Evolutionary conservation across 2,797 vertebrate genomes (phyloP).

Genomic region (Pseudochirops cupreus): DNA sequence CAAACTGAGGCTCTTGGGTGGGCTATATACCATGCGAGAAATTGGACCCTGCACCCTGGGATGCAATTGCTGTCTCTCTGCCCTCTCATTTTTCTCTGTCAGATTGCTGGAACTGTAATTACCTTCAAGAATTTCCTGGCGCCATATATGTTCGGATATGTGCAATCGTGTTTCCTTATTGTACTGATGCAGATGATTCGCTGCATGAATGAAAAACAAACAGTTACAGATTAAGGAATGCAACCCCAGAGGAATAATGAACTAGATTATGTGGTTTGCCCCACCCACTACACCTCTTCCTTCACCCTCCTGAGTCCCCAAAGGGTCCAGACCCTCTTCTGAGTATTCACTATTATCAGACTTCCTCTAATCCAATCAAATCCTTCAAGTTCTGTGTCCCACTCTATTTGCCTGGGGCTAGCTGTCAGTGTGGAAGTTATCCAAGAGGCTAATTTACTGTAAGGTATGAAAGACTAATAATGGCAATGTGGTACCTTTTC

Average conservation of each 20-base stretch:
- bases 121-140: constrained; percentile 91
- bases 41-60: constrained; percentile 85
- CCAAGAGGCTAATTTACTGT: not conserved
- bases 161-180: constrained; percentile 85
- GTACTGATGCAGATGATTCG: not conserved
- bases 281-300: not conserved
- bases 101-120: constrained; percentile 94
- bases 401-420: not conserved
- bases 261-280: not conserved
- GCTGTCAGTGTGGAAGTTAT: not conserved
- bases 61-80: constrained; percentile 92
- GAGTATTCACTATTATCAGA: not conserved
- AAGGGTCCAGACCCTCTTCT: not conserved
- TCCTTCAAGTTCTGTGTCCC: not conserved
- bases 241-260: not conserved
- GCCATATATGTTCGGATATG: constrained; percentile 87
- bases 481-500: not conserved
- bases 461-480: not conserved
- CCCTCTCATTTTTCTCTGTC: constrained; percentile 96
- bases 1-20: constrained; percentile 82
- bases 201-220: not conserved
- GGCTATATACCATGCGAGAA: constrained; percentile 88
- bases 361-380: not conserved
- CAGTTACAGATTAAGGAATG: not conserved
- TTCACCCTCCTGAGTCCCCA: not conserved